These are phyloP conservation scores for Ostrea denselamellosa DNA, from an alignment of 1,140 invertebrate species.

Conservation along the genomic window DNA sequence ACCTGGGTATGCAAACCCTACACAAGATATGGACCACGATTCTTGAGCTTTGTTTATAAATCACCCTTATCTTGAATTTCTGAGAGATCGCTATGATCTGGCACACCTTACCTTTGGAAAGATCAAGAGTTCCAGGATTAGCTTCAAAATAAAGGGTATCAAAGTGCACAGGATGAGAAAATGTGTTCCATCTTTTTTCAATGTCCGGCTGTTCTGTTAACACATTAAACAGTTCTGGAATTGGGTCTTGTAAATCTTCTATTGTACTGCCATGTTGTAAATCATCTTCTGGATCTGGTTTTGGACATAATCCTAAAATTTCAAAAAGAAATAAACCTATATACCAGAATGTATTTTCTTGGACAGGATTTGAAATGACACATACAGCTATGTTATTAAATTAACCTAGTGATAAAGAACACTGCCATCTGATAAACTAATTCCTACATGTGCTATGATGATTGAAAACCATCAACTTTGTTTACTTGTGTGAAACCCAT, in stretches of 20 bases:
- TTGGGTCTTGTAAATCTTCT: conserved; percentile 89
- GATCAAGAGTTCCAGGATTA: conserved; percentile 70
- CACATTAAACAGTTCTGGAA: conserved; percentile 90
- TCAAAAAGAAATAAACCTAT: not conserved
- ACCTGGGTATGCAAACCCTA: conserved; percentile 27
- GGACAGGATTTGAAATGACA: no score
- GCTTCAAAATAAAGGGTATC: conserved; percentile 61
- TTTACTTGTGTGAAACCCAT: no score
- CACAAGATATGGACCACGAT: conserved; percentile 14
- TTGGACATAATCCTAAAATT: conserved; percentile 88
- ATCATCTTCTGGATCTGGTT: conserved; percentile 82
- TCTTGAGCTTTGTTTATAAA: conserved; percentile 36
- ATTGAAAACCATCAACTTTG: no score
- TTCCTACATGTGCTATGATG: no score
- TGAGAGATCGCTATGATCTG: conserved; percentile 3
- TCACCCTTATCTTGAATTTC: not conserved
- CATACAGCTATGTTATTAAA: no score
- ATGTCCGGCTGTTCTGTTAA: conserved; percentile 87
- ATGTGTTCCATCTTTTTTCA: conserved; percentile 65
- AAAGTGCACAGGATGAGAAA: conserved; percentile 62
- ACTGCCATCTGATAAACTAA: no score
- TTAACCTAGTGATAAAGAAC: no score
- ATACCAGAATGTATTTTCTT: no score
- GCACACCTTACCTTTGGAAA: conserved; percentile 49
- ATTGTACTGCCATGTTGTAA: conserved; percentile 91